phyloP scores from a whole-genome alignment of 1,140 invertebrate genomes.

The Wasmannia auropunctata region DNA sequence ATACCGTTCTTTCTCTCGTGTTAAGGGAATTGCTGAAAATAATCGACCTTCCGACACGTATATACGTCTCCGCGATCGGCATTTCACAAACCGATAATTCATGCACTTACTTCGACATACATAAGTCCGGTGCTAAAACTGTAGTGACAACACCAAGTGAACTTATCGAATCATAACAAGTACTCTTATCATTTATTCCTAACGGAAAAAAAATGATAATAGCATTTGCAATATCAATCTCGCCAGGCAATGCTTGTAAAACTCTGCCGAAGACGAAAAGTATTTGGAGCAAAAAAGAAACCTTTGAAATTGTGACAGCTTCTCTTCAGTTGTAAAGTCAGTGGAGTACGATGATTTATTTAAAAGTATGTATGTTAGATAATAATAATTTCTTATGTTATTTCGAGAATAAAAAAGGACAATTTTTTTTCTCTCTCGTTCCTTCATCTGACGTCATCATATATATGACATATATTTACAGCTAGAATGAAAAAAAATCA shows the following conservation, averaged over 20 bases:
- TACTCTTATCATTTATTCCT: constrained; percentile 5
- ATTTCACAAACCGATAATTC: background rate
- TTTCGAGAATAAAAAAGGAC: background rate
- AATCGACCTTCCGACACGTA: background rate
- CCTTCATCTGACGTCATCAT: background rate
- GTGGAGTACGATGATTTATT: background rate
- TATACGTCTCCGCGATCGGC: background rate
- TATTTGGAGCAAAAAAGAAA: background rate
- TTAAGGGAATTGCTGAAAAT: background rate
- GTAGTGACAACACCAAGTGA: background rate
- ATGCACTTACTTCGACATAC: background rate
- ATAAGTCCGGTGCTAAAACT: background rate
- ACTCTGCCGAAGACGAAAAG: background rate
- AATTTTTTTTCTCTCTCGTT: no score
- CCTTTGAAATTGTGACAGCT: background rate
- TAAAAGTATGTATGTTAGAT: no score
- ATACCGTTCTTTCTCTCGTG: background rate
- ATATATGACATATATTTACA: no score
- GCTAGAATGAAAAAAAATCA: no score
- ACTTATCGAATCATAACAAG: constrained; percentile 29
- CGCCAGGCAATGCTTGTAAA: background rate
- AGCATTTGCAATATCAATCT: background rate
- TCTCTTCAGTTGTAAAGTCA: background rate
- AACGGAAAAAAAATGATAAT: constrained; percentile 23
- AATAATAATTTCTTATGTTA: background rate